These are phyloP conservation scores for Lasioglossum albipes DNA, from an alignment of 1,140 invertebrate genomes.

Conservation along the genomic window DNA sequence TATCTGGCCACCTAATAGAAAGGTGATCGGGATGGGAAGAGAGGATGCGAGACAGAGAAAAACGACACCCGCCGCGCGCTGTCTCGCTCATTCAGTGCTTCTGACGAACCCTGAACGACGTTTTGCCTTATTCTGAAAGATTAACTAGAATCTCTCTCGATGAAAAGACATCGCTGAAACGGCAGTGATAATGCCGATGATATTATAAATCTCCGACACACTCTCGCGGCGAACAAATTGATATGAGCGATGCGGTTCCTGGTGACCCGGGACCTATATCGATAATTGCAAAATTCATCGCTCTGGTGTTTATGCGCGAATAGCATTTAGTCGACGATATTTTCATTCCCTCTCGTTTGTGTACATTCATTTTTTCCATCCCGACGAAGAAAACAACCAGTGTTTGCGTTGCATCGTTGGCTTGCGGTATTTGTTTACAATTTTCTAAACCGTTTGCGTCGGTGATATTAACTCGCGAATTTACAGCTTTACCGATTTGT, in stretches of 20 bases:
- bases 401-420: slow-evolving; percentile 7
- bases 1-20: slow-evolving; percentile 57
- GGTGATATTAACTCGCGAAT: too few species aligned
- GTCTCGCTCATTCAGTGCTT: not conserved
- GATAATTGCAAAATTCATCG: slow-evolving; percentile 11
- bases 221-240: not conserved
- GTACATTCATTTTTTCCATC: slow-evolving; percentile 3
- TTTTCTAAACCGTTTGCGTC: not conserved
- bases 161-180: slow-evolving; percentile 32
- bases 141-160: slow-evolving; percentile 23
- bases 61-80: too few species aligned
- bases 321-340: slow-evolving; percentile 32
- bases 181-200: slow-evolving; percentile 39
- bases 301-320: slow-evolving; percentile 1
- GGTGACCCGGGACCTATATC: not conserved
- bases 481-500: too few species aligned
- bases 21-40: slow-evolving; percentile 34
- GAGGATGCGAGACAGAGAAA: not conserved
- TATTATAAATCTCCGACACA: slow-evolving; percentile 16
- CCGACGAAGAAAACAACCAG: not conserved
- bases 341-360: slow-evolving; percentile 2
- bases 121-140: slow-evolving; percentile 45
- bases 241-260: not conserved
- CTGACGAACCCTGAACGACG: slow-evolving; percentile 8
- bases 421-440: not conserved